A percentile compares a stretch with the other conserved stretches of the same genome.
These are phyloP conservation scores for Contarinia nasturtii DNA, from an alignment of 1,140 invertebrate species.

Conservation along the genomic window DNA sequence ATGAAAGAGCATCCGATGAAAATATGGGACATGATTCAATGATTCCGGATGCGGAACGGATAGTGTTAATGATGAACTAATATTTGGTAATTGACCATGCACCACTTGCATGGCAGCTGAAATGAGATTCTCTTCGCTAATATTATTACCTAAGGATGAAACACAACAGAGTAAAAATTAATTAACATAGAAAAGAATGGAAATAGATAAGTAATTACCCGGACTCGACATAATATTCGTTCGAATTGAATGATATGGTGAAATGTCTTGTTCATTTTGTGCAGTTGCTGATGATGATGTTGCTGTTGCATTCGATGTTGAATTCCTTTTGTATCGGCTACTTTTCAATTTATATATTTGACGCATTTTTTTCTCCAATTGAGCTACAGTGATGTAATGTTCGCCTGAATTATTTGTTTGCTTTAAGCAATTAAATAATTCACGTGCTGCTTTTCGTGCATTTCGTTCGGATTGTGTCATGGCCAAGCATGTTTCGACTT, in stretches of 20 bases:
- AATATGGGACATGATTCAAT: constrained; percentile 43
- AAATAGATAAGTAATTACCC: too few relatives aligned
- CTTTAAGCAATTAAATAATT: constrained; percentile 56
- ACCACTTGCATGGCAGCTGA: constrained; percentile 64
- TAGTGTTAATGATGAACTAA: constrained; percentile 43
- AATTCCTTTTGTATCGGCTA: constrained; percentile 17
- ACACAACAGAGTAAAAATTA: too few relatives aligned
- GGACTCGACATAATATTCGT: background rate
- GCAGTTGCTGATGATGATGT: too few relatives aligned
- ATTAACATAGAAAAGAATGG: too few relatives aligned
- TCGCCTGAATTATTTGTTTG: constrained; percentile 44
- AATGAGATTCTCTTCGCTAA: constrained; percentile 60
- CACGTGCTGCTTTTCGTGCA: constrained; percentile 59
- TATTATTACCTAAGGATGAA: too few relatives aligned
- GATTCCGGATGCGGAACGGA: constrained; percentile 38
- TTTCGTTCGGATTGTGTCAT: constrained; percentile 72
- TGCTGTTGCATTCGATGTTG: too few relatives aligned
- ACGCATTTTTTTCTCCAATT: constrained; percentile 45
- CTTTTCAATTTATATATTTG: constrained; percentile 35
- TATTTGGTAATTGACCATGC: constrained; percentile 51
- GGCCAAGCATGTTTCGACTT: constrained; percentile 62
- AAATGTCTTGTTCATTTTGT: background rate
- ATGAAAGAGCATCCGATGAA: constrained; percentile 48
- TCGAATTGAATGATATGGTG: background rate
- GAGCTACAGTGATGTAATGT: constrained; percentile 66